Percentiles rank a stretch among this genome's conserved stretches.
These are phyloP conservation scores for Lutjanus erythropterus DNA, from an alignment of 2,113 vertebrate species.

Conservation along the genomic window DNA sequence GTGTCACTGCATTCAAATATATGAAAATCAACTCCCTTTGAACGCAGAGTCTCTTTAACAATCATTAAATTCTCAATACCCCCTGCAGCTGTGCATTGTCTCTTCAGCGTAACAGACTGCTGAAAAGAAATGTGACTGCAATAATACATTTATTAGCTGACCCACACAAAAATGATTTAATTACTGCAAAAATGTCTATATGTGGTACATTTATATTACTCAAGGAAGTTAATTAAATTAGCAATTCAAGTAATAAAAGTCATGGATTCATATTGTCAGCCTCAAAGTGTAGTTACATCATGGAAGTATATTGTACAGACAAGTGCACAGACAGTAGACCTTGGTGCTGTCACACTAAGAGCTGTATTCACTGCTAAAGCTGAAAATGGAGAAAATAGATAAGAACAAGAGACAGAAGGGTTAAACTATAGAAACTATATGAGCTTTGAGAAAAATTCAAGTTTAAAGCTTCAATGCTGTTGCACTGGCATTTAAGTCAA, in stretches of 20 bases:
- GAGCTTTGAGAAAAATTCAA: background rate
- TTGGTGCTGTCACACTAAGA: background rate
- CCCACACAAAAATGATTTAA: background rate
- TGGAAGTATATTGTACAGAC: background rate
- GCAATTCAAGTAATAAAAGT: background rate
- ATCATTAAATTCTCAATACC: constrained; percentile 1
- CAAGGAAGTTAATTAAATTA: background rate
- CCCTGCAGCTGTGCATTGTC: constrained; percentile 23
- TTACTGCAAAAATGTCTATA: background rate
- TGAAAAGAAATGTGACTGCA: constrained; percentile 10
- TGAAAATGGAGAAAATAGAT: background rate
- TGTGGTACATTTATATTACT: background rate
- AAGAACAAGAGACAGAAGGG: background rate
- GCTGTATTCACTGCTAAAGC: background rate
- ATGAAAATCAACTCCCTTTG: constrained; percentile 21
- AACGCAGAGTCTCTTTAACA: constrained; percentile 22
- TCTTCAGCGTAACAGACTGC: constrained; percentile 1
- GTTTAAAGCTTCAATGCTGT: background rate
- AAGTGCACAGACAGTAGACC: background rate
- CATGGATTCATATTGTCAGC: background rate
- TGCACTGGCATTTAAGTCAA: background rate
- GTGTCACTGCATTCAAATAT: constrained; percentile 21
- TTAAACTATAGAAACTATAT: background rate
- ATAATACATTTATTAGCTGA: background rate
- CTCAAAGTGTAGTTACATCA: background rate